Conservation (phyloP, 2,113 vertebrate species). For the Corythornis cristatus region DNA sequence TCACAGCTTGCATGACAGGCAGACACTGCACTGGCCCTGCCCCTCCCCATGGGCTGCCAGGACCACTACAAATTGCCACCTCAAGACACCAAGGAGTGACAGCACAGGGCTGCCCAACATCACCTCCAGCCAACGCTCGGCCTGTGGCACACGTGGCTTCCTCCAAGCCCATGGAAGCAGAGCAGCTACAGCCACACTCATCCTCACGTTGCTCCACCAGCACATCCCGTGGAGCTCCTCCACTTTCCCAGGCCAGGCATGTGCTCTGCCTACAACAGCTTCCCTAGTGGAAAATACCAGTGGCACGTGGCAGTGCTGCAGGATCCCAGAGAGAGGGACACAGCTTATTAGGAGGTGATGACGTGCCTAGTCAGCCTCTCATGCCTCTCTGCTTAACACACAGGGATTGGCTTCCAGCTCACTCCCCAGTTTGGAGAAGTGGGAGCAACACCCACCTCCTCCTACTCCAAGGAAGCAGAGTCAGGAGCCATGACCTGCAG, state of each 20-base stretch:
- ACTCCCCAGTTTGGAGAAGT: conserved; percentile 4
- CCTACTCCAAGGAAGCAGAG: neutral
- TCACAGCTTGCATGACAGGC: neutral
- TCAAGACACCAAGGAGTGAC: neutral
- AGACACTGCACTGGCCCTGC: neutral
- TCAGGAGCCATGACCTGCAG: neutral
- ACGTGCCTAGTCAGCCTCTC: neutral
- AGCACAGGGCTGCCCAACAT: neutral
- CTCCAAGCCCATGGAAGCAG: neutral
- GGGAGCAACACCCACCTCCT: neutral
- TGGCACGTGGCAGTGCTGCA: neutral
- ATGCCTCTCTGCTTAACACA: neutral
- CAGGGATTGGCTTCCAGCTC: conserved; percentile 12
- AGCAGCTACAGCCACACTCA: neutral
- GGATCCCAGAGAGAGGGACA: neutral
- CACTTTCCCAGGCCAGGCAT: neutral
- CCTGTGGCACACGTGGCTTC: neutral
- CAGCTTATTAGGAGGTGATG: conserved; percentile 26
- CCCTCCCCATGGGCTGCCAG: neutral
- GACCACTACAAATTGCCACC: neutral
- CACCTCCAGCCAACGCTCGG: neutral
- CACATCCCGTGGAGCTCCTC: neutral
- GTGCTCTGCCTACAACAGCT: neutral
- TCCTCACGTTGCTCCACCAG: neutral
- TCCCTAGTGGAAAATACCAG: conserved; percentile 54